Conservation (phyloP, 1,140 invertebrate species). For the Drosophila melanica region DNA sequence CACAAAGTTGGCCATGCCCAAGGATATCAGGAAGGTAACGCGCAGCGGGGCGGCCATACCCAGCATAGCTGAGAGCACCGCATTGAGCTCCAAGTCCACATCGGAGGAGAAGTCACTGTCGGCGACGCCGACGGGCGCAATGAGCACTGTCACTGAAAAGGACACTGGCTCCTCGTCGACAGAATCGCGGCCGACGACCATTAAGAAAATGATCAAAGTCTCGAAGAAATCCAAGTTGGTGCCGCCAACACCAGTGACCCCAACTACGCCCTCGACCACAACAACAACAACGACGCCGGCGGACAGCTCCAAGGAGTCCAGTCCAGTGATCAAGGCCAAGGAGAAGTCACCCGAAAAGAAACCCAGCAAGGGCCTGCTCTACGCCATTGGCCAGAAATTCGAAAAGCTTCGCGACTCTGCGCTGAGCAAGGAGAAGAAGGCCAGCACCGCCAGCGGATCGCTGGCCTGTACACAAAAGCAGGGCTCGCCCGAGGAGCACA, state of each 20-base stretch:
- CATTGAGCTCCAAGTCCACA: conserved; percentile 54
- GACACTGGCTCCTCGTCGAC: conserved; percentile 50
- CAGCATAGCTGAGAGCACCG: conserved; percentile 46
- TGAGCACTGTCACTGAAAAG: conserved; percentile 41
- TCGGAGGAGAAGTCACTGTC: conserved; percentile 62
- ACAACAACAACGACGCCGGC: conserved; percentile 76
- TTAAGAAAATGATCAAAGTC: conserved; percentile 71
- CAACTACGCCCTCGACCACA: conserved; percentile 41
- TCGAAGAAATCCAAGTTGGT: conserved; percentile 76
- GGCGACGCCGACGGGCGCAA: conserved; percentile 35
- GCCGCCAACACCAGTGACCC: conserved; percentile 57
- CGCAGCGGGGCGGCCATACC: conserved; percentile 69
- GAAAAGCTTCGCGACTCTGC: conserved; percentile 86
- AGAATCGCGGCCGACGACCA: conserved; percentile 53
- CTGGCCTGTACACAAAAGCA: conserved; percentile 62
- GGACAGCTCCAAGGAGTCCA: conserved; percentile 75
- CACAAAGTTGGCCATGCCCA: conserved; percentile 76
- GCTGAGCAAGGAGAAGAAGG: conserved; percentile 78
- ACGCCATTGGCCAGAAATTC: conserved; percentile 88
- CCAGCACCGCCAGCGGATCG: conserved; percentile 7
- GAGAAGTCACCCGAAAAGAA: conserved; percentile 79
- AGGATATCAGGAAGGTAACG: conserved; percentile 72
- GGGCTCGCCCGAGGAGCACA: conserved; percentile 45
- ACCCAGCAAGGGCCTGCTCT: conserved; percentile 79
- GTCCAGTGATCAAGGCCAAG: conserved; percentile 61